A percentile compares a stretch with the other conserved stretches of the same genome.
Evolutionary conservation across 2,797 vertebrate species (phyloP).

Genomic region (Babyrousa celebensis): DNA sequence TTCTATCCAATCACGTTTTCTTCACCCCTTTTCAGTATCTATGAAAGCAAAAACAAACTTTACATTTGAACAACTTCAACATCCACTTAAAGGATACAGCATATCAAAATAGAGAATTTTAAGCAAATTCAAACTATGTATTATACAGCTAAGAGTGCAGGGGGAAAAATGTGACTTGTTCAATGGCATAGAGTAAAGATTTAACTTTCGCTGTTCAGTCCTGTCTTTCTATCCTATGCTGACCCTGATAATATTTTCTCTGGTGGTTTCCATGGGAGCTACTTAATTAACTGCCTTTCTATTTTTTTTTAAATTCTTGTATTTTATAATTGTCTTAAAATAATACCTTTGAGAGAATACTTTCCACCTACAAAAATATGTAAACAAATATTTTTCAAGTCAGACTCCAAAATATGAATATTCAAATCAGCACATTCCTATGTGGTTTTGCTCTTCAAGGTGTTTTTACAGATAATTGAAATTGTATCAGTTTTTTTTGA

Average conservation of each 20-base stretch:
- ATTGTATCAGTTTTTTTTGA: neutral
- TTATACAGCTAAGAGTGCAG: neutral
- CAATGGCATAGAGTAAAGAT: neutral
- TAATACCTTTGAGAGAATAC: neutral
- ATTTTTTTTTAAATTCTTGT: slow-evolving; percentile 11
- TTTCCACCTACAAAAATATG: slow-evolving; percentile 6
- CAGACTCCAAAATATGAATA: neutral
- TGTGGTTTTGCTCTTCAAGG: neutral
- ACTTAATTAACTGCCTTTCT: neutral
- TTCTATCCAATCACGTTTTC: neutral
- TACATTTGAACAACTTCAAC: neutral
- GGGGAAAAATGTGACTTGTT: neutral
- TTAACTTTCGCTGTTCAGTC: neutral
- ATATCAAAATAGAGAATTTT: slow-evolving; percentile 12
- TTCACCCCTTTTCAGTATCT: slow-evolving; percentile 18
- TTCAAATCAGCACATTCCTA: neutral
- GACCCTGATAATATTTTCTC: neutral
- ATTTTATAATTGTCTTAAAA: neutral
- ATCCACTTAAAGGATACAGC: neutral
- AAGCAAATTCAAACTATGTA: neutral
- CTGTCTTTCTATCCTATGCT: neutral
- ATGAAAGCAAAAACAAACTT: neutral
- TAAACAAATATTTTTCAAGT: slow-evolving; percentile 6
- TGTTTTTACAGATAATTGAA: slow-evolving; percentile 33
- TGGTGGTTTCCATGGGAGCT: neutral